Conservation (phyloP, 2,888 invertebrate genomes). For the Dermolepida albohirtum region DNA sequence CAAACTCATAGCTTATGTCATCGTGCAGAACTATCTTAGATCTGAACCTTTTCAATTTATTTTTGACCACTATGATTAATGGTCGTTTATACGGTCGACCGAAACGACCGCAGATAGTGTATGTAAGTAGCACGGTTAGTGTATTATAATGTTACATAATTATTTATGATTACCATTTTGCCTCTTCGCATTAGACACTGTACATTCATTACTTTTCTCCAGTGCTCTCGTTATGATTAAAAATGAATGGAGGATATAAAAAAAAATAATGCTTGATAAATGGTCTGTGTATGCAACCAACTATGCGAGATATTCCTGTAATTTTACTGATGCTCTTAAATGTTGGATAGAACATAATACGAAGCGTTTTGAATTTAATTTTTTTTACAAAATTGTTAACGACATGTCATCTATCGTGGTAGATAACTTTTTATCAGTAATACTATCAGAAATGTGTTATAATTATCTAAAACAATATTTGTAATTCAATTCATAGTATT, state of each 20-base stretch:
- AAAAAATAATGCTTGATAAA: conserved; percentile 20
- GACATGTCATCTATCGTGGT: too few species aligned
- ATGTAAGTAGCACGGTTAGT: conserved; percentile 39
- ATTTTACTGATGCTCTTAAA: background rate
- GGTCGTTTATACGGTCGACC: conserved; percentile 29
- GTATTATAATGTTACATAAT: conserved; percentile 38
- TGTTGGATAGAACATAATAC: background rate
- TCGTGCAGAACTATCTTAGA: conserved; percentile 39
- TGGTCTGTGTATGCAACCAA: conserved; percentile 17
- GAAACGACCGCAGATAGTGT: conserved; percentile 35
- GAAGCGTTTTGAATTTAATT: too few species aligned
- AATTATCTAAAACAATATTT: too few species aligned
- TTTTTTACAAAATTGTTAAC: too few species aligned
- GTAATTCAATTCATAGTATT: too few species aligned
- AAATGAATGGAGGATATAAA: background rate
- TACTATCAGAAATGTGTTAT: too few species aligned
- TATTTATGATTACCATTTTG: conserved; percentile 27
- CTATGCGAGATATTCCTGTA: conserved; percentile 10
- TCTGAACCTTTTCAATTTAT: conserved; percentile 41
- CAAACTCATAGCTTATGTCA: conserved; percentile 38
- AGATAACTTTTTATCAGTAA: too few species aligned
- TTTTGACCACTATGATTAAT: conserved; percentile 38
- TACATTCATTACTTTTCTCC: background rate
- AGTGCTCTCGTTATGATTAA: background rate
- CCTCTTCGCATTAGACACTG: background rate